Percentiles rank a stretch among this genome's conserved stretches.
Conservation (phyloP, 1,140 invertebrate genomes). For the Camponotus vicinus region DNA sequence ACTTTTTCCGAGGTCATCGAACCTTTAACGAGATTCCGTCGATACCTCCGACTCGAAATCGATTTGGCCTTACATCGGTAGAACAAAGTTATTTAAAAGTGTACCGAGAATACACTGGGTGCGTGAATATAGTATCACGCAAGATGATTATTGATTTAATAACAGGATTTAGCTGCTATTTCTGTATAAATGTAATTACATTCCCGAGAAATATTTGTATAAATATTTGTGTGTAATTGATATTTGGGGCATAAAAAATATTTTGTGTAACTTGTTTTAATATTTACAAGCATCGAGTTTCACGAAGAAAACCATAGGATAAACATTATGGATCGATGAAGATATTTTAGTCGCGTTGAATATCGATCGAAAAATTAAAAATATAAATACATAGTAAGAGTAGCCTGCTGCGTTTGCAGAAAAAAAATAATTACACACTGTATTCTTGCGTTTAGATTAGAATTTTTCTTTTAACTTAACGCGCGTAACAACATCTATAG, state of each 20-base stretch:
- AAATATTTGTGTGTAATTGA: not conserved
- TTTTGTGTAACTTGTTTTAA: not conserved
- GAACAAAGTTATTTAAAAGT: conserved; percentile 42
- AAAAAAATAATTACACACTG: not conserved
- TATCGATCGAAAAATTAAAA: not conserved
- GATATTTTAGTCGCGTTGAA: not conserved
- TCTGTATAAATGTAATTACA: not conserved
- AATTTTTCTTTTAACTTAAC: not conserved
- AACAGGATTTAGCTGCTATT: conserved; percentile 16
- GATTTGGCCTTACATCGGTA: conserved; percentile 30
- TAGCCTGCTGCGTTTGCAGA: not conserved
- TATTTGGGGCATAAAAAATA: not conserved
- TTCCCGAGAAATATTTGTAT: not conserved
- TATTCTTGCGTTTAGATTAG: conserved; percentile 4
- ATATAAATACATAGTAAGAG: not conserved
- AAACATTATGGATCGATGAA: not conserved
- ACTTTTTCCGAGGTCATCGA: conserved; percentile 65
- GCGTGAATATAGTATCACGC: conserved; percentile 16
- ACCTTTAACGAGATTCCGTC: conserved; percentile 62
- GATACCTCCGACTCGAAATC: conserved; percentile 44
- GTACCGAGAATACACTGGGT: conserved; percentile 17
- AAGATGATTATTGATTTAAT: conserved; percentile 31
- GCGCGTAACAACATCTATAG: not conserved
- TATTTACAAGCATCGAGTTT: not conserved
- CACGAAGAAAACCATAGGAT: not conserved